phyloP scores from a whole-genome alignment of 2,888 invertebrate species.

The Belgica antarctica region DNA sequence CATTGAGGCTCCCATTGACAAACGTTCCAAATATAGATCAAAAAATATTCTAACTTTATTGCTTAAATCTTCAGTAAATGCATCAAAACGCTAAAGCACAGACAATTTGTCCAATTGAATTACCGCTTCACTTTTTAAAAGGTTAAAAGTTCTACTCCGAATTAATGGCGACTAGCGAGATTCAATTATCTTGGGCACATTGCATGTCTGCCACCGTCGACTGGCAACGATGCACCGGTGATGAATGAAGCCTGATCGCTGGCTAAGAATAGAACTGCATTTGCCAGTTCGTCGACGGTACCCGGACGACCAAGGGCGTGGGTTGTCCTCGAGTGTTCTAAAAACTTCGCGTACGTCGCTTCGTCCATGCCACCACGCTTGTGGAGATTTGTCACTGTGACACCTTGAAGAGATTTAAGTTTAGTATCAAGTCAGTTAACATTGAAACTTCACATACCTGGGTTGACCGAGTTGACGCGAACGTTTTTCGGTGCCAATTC shows the following conservation, averaged over 20 bases:
- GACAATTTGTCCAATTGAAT: too few relatives aligned
- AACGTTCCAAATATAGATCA: not conserved
- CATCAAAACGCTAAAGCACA: not conserved
- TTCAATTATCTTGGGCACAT: constrained; percentile 19
- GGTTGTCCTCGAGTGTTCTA: constrained; percentile 64
- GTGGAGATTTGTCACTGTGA: constrained; percentile 66
- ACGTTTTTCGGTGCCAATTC: constrained; percentile 60
- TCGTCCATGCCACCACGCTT: constrained; percentile 64
- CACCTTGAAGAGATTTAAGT: too few relatives aligned
- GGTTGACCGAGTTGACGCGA: constrained; percentile 67
- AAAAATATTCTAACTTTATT: not conserved
- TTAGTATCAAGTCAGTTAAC: not conserved
- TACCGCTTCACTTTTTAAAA: too few relatives aligned
- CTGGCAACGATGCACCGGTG: constrained; percentile 68
- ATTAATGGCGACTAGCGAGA: too few relatives aligned
- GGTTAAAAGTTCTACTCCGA: too few relatives aligned
- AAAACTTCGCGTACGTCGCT: constrained; percentile 61
- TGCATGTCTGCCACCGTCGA: constrained; percentile 59
- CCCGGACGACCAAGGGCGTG: constrained; percentile 69
- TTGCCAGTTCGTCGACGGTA: constrained; percentile 63
- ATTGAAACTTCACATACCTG: constrained; percentile 55
- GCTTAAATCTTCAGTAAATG: not conserved
- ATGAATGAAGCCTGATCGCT: constrained; percentile 66
- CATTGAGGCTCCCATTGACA: too few relatives aligned
- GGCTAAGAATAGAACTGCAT: constrained; percentile 69